Conservation (phyloP, 37 sponge, comb jelly and placozoan species). For the Cliona cf. orientalis region DNA sequence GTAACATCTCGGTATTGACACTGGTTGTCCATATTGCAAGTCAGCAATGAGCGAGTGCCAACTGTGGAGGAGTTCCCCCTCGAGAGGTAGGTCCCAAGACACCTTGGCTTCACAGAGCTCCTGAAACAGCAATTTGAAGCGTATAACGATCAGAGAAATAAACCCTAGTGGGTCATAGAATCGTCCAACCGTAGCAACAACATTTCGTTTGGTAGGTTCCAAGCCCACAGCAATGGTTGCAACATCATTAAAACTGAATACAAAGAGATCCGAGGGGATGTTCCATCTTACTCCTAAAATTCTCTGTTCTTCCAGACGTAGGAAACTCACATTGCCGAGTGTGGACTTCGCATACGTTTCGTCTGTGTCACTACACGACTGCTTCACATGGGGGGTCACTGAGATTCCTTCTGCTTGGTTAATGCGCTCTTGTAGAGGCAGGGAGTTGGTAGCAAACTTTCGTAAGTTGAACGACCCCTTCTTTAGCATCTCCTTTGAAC, state of each 20-base stretch:
- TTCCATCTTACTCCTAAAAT: slow-evolving; percentile 27
- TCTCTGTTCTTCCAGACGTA: background rate
- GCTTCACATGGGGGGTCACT: background rate
- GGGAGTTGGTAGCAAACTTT: slow-evolving; percentile 24
- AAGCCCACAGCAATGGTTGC: no score
- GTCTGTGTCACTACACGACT: background rate
- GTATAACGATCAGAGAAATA: slow-evolving; percentile 6
- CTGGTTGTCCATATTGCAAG: background rate
- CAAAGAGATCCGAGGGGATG: background rate
- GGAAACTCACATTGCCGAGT: background rate
- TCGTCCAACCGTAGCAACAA: background rate
- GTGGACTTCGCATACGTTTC: background rate
- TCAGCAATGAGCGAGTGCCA: background rate
- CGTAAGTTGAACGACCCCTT: slow-evolving; percentile 20
- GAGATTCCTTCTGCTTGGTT: background rate
- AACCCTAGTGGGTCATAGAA: no score
- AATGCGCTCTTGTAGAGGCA: background rate
- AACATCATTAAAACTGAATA: background rate
- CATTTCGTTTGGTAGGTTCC: slow-evolving; percentile 25
- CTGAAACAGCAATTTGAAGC: no score
- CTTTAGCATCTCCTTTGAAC: slow-evolving; percentile 15
- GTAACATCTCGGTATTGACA: slow-evolving; percentile 23
- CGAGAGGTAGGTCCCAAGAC: no score
- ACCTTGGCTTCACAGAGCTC: no score
- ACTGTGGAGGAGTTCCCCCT: background rate